A percentile compares a stretch with the other conserved stretches of the same genome.
These are phyloP conservation scores for Sogatella furcifera DNA, from an alignment of 1,140 invertebrate species.

Conservation along the genomic window DNA sequence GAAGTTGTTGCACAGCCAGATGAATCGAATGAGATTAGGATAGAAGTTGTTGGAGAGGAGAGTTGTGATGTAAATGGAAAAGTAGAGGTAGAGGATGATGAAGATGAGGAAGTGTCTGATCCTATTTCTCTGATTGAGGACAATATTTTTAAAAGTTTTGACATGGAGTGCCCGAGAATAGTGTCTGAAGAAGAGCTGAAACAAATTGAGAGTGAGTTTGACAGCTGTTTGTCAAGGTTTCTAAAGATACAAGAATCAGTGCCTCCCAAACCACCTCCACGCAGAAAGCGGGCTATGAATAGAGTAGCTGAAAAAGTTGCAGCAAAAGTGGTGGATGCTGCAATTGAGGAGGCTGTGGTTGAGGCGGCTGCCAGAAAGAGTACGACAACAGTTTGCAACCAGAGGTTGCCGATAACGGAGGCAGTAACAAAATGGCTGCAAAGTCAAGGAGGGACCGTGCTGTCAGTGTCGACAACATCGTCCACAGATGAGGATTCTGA, in stretches of 20 bases:
- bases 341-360: slow-evolving; percentile 9
- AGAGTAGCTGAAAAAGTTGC: slow-evolving; percentile 16
- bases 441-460: slow-evolving; percentile 17
- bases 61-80: background rate
- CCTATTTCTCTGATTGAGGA: background rate
- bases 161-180: background rate
- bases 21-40: background rate
- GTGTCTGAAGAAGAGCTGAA: background rate
- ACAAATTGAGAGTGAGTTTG: too few relatives aligned
- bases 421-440: slow-evolving; percentile 29
- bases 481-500: slow-evolving; percentile 14
- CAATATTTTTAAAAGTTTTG: background rate
- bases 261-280: slow-evolving; percentile 10
- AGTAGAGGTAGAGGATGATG: background rate
- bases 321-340: slow-evolving; percentile 1
- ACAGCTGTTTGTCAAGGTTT: slow-evolving; percentile 6
- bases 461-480: background rate
- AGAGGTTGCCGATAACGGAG: slow-evolving; percentile 20
- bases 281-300: slow-evolving; percentile 8
- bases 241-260: background rate
- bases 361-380: slow-evolving; percentile 7
- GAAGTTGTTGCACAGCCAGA: background rate
- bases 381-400: background rate
- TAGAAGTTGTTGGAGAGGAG: too few relatives aligned
- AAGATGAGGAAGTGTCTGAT: background rate